Conservation (phyloP, 2,797 vertebrate genomes). For the Tauraco hartlaubi region DNA sequence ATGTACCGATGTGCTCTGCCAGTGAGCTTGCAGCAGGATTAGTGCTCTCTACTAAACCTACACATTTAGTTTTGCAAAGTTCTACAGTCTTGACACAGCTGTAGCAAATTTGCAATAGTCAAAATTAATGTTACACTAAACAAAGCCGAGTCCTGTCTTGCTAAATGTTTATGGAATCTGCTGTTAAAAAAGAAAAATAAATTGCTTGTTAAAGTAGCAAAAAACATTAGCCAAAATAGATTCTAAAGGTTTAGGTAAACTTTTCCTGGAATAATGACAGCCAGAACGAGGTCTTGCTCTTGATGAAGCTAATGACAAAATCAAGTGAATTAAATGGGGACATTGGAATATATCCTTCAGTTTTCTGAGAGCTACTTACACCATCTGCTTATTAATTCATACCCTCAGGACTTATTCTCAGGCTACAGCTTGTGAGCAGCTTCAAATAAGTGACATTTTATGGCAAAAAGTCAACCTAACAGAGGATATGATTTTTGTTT, state of each 20-base stretch:
- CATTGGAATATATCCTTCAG: background rate
- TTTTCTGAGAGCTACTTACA: background rate
- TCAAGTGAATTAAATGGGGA: background rate
- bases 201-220: background rate
- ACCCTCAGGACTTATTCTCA: background rate
- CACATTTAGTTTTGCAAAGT: background rate
- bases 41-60: background rate
- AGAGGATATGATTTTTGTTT: background rate
- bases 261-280: background rate
- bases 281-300: background rate
- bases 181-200: background rate
- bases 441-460: constrained; percentile 12
- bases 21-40: background rate
- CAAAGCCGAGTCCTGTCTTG: background rate
- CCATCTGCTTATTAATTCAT: constrained; percentile 12
- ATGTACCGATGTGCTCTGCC: background rate
- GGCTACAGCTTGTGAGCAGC: background rate
- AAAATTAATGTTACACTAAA: background rate
- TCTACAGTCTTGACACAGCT: background rate
- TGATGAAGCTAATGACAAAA: background rate
- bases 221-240: background rate
- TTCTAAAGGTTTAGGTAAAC: background rate
- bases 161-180: background rate
- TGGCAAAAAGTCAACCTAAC: background rate
- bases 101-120: background rate